Evolutionary conservation across 2,888 invertebrate species (phyloP).

Genomic region (Parthenolecanium corni): DNA sequence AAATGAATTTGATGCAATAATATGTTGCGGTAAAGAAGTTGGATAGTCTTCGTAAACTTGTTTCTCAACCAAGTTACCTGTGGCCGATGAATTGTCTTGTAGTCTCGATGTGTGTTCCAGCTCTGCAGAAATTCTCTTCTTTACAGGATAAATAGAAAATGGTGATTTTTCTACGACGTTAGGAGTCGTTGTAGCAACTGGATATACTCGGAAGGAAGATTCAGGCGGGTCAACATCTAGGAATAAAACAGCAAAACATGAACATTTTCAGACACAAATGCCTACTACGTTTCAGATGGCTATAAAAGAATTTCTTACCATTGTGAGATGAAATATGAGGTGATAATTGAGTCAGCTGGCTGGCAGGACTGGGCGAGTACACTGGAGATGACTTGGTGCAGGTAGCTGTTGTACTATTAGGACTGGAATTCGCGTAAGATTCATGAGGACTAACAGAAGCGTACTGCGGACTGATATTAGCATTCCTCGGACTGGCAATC

Average conservation of each 20-base stretch:
- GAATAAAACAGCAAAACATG: not conserved
- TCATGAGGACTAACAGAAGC: constrained; percentile 17
- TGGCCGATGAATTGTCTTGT: not conserved
- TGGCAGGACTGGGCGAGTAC: no score
- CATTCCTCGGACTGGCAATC: constrained; percentile 35
- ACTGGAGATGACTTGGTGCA: not conserved
- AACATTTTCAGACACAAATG: not conserved
- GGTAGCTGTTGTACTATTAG: not conserved
- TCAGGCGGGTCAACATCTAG: no score
- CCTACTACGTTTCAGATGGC: no score
- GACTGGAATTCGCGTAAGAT: constrained; percentile 6
- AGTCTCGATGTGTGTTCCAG: constrained; percentile 32
- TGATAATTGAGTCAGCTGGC: not conserved
- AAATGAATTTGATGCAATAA: not conserved
- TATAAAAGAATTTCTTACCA: no score
- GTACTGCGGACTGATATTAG: constrained; percentile 29
- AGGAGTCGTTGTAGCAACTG: no score
- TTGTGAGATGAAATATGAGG: not conserved
- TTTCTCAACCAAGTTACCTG: not conserved
- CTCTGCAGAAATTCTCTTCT: constrained; percentile 50
- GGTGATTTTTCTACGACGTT: not conserved
- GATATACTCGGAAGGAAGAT: no score
- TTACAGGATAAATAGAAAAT: constrained; percentile 46
- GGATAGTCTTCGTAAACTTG: constrained; percentile 6
- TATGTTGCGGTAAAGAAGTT: constrained; percentile 5